phyloP scores from a whole-genome alignment of 2,888 invertebrate species.

The Caenorhabditis sp. region DNA sequence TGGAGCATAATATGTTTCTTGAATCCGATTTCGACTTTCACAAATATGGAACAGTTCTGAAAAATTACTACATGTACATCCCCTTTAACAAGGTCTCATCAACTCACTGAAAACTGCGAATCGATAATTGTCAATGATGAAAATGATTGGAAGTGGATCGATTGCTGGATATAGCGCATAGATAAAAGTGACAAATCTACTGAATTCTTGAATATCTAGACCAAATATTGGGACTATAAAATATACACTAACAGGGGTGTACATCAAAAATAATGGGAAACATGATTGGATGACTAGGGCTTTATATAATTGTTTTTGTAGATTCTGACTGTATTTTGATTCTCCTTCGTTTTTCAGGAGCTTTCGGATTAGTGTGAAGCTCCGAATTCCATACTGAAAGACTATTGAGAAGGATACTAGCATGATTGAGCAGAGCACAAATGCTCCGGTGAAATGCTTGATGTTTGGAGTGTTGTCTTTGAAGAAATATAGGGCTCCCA shows the following conservation, averaged over 20 bases:
- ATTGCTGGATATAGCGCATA: constrained; percentile 17
- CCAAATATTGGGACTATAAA: constrained; percentile 11
- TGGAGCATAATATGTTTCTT: no score
- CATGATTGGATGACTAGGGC: constrained; percentile 20
- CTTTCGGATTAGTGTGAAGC: no score
- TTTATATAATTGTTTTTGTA: constrained; percentile 24
- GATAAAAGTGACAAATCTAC: constrained; percentile 14
- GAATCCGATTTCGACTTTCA: no score
- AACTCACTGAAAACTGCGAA: constrained; percentile 7
- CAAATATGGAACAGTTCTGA: no score
- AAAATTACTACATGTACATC: no score
- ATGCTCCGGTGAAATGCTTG: not conserved
- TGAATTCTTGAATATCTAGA: constrained; percentile 9
- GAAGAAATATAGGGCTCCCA: not conserved
- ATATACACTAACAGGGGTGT: constrained; percentile 13
- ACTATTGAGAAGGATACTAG: constrained; percentile 5
- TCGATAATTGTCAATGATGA: constrained; percentile 11
- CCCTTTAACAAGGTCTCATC: no score
- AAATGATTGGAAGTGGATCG: constrained; percentile 16
- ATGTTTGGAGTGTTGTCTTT: not conserved
- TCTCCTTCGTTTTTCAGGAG: constrained; percentile 9
- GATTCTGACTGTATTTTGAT: constrained; percentile 6
- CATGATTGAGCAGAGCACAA: not conserved
- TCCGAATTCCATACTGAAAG: no score
- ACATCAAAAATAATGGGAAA: constrained; percentile 15